phyloP scores from a whole-genome alignment of 2,113 vertebrate genomes.

The Grallaria varia region DNA sequence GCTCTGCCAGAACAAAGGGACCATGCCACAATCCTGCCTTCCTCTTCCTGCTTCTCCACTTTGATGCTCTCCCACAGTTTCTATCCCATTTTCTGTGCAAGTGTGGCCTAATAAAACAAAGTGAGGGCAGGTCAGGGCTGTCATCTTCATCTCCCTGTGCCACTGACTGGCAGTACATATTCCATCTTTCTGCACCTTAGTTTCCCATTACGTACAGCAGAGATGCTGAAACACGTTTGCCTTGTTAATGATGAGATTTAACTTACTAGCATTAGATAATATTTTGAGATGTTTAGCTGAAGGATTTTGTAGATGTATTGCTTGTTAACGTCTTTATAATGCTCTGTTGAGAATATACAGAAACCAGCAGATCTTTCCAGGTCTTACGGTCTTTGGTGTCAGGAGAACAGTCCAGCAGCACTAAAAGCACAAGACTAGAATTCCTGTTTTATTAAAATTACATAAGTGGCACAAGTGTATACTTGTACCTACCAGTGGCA shows the following conservation, averaged over 20 bases:
- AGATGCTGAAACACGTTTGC: not conserved
- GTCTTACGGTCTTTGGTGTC: not conserved
- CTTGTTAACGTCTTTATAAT: not conserved
- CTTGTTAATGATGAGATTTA: not conserved
- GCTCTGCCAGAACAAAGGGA: not conserved
- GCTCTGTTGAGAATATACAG: not conserved
- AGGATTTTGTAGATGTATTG: not conserved
- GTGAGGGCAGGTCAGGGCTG: not conserved
- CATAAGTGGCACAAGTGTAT: not conserved
- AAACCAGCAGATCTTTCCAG: not conserved
- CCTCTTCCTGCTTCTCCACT: not conserved
- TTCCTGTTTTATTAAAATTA: not conserved
- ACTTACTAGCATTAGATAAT: not conserved
- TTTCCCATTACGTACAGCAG: not conserved
- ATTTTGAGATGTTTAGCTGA: not conserved
- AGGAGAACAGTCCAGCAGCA: not conserved
- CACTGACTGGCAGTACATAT: not conserved
- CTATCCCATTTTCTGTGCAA: not conserved
- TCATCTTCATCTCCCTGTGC: not conserved
- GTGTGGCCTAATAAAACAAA: not conserved
- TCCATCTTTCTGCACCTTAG: not conserved
- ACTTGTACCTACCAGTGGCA: not conserved
- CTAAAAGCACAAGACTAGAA: not conserved
- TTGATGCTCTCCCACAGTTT: not conserved
- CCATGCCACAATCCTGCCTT: fast-evolving